phyloP scores from a whole-genome alignment of 1,140 invertebrate genomes.

The Drosophila asahinai region DNA sequence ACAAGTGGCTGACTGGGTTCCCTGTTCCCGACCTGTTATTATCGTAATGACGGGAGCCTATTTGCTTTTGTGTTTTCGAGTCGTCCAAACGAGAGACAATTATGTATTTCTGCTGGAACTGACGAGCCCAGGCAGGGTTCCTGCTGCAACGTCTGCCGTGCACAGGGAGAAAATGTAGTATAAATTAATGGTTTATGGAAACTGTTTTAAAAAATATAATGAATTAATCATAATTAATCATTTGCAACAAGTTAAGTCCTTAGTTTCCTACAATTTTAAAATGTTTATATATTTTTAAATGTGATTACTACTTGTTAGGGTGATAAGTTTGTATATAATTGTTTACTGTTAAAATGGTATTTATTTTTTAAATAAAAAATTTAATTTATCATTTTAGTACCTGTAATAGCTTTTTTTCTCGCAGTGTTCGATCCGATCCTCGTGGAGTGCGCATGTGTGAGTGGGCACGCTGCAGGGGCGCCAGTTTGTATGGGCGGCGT shows the following conservation, averaged over 20 bases:
- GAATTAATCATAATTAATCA: neutral
- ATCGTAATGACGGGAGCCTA: constrained; percentile 76
- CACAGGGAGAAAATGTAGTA: neutral
- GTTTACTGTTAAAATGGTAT: too few species aligned
- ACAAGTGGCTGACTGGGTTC: constrained; percentile 57
- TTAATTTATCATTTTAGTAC: too few species aligned
- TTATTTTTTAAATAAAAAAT: too few species aligned
- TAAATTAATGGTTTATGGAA: neutral
- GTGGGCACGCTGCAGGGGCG: constrained; percentile 47
- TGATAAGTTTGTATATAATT: too few species aligned
- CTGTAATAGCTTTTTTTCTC: neutral
- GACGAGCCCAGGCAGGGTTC: constrained; percentile 25
- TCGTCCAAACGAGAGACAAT: constrained; percentile 71
- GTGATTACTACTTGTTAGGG: too few species aligned
- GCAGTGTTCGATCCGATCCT: constrained; percentile 12
- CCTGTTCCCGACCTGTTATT: constrained; percentile 71
- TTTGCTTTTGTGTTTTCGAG: constrained; percentile 77
- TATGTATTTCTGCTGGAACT: constrained; percentile 66
- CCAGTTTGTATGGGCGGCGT: constrained; percentile 36
- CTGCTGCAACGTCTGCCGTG: constrained; percentile 28
- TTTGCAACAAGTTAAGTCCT: too few species aligned
- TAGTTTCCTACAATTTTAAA: too few species aligned
- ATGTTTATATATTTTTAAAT: too few species aligned
- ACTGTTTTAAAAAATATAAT: too few species aligned
- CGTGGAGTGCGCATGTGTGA: constrained; percentile 12